phyloP scores from a whole-genome alignment of 2,888 invertebrate species.

The Mechanitis mazaeus region DNA sequence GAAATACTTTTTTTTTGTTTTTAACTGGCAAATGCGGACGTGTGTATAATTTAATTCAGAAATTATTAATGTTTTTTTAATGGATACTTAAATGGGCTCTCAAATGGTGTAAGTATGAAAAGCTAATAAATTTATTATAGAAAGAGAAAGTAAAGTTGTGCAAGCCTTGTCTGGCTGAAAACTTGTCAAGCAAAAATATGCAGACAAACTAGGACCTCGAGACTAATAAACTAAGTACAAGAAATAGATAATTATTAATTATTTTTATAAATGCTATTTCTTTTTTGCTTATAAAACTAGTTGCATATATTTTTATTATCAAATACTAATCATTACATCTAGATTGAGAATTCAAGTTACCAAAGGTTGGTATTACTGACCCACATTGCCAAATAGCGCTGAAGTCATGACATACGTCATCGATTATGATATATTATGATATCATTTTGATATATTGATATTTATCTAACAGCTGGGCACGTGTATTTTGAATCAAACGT shows the following conservation, averaged over 20 bases:
- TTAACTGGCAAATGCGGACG: no score
- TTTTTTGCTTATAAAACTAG: no score
- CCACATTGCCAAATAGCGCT: constrained; percentile 13
- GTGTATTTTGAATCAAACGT: neutral
- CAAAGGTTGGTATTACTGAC: constrained; percentile 18
- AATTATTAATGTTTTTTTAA: no score
- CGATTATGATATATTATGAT: constrained; percentile 40
- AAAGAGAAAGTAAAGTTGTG: constrained; percentile 5
- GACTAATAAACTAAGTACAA: no score
- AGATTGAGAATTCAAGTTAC: constrained; percentile 14
- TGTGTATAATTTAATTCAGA: no score
- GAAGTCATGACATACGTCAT: constrained; percentile 22
- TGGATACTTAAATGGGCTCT: no score
- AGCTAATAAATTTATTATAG: neutral
- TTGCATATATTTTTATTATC: no score
- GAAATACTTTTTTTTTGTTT: no score
- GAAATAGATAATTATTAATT: no score
- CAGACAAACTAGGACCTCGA: neutral
- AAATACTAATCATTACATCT: neutral
- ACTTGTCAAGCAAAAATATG: neutral
- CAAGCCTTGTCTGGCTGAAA: constrained; percentile 1
- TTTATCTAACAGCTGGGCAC: neutral
- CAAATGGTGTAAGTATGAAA: neutral
- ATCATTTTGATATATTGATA: constrained; percentile 21
- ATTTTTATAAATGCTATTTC: no score